Percentiles rank a stretch among this genome's conserved stretches.
Conservation (phyloP, 2,113 vertebrate species). For the Rhabdomys dilectus region DNA sequence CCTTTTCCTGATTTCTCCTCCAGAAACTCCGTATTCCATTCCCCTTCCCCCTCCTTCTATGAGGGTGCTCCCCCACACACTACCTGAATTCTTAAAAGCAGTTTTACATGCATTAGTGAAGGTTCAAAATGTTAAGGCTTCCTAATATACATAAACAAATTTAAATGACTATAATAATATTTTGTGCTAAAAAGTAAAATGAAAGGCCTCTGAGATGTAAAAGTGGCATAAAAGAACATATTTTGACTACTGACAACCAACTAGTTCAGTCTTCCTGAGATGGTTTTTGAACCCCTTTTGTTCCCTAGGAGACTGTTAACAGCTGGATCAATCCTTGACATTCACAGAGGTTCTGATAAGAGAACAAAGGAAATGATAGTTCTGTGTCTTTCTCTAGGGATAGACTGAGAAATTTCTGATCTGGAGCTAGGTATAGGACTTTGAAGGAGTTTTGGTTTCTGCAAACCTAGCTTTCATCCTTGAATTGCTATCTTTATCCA, state of each 20-base stretch:
- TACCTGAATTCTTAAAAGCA: not conserved
- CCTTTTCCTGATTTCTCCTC: too few relatives aligned
- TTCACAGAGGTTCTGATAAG: not conserved
- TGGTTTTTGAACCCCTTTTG: too few relatives aligned
- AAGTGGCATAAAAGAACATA: not conserved
- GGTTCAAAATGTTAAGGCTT: not conserved
- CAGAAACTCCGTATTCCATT: too few relatives aligned
- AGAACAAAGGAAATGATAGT: not conserved
- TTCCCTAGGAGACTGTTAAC: not conserved
- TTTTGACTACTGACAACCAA: not conserved
- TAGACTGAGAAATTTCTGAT: not conserved
- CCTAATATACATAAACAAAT: not conserved
- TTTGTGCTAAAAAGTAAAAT: not conserved
- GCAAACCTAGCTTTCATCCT: not conserved
- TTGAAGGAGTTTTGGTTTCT: not conserved
- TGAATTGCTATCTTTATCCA: not conserved
- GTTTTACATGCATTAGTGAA: not conserved
- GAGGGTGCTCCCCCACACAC: too few relatives aligned
- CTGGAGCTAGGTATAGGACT: not conserved
- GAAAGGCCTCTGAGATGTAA: not conserved
- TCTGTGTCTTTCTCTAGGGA: too few relatives aligned
- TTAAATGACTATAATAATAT: too few relatives aligned
- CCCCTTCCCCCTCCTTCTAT: too few relatives aligned
- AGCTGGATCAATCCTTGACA: not conserved
- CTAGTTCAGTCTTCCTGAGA: fast-evolving